Evolutionary conservation across 53 echinoderm and acorn worm species (phyloP).

Genomic region (Paelopatides confundens): DNA sequence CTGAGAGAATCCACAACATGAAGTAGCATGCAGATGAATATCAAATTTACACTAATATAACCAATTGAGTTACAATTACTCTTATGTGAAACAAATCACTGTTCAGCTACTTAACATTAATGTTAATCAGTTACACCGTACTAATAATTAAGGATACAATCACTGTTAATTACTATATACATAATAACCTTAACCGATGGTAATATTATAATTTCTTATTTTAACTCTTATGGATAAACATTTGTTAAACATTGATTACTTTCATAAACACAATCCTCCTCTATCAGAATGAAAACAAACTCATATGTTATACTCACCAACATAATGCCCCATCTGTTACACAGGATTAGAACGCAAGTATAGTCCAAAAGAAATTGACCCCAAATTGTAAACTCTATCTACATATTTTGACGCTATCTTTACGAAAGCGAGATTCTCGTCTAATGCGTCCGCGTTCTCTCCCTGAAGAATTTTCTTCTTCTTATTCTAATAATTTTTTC

Average conservation of each 20-base stretch:
- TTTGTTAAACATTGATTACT: background rate
- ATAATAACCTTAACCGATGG: too few relatives aligned
- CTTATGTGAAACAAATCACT: background rate
- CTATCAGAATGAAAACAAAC: background rate
- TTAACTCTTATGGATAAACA: too few relatives aligned
- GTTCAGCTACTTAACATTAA: background rate
- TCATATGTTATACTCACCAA: conserved; percentile 7
- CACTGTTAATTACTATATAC: too few relatives aligned
- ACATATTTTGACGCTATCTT: background rate
- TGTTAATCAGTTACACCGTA: background rate
- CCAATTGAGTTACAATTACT: too few relatives aligned
- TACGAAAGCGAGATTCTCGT: background rate
- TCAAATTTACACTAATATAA: too few relatives aligned
- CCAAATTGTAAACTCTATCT: background rate
- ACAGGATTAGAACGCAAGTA: background rate
- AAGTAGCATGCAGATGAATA: too few relatives aligned
- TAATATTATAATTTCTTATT: too few relatives aligned
- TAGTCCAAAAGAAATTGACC: background rate
- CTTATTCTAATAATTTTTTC: background rate
- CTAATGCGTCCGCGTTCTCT: background rate
- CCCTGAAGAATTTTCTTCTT: background rate
- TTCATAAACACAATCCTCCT: background rate
- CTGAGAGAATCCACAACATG: too few relatives aligned
- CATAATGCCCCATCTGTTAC: conserved; percentile 45
- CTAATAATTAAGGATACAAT: too few relatives aligned